Base-by-base conservation (phyloP, 2,113 vertebrate genomes). In the Spea bombifrons region DNA sequence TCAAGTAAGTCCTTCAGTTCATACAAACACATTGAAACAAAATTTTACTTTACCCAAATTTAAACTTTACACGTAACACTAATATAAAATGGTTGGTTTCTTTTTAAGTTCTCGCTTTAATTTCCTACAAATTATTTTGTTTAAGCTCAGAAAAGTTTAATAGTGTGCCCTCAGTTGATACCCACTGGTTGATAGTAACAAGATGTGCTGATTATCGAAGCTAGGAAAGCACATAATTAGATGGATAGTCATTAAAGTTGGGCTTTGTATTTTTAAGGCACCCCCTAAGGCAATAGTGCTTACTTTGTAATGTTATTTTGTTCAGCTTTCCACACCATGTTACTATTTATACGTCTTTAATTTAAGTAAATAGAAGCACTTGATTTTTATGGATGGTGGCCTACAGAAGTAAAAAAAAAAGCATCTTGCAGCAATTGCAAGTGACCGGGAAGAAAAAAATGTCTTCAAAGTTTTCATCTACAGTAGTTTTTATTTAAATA, bases 121-220 rank as follows among this genome's bases (percentile, higher is more conserved):
- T 71, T 64, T 52, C 57, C 47, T 64, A 71, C 76, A 78, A 71
- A 78, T 78, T 15, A 78, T 65, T 77, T 71, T 78, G 67, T 78
- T 17, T 78, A 46, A 65, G 57, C 76, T 71, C 57, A 71, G 76
- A 65, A 71, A 78, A 71, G 47, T 76, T 78, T 78, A 78, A 78
- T 78, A 71, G 76, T 59, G 70, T 71, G 76, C 76, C 76, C 69
- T 78, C 65, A 69, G 69, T 61, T 78, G 59, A 49, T 65, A 47
- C 30, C 69, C 69, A 72, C 76, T 78, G 76, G 76, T 78, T 78
- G 76, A 78, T 72, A 78, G 49, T 46, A 70, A 72, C 71, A 49
- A 66, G 69, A 72, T 78, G 76, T 78, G 76, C 76, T 78, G 76
- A 78, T 78, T 78, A 78, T 72, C 71, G 69, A 78, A 78, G 76